Percentiles rank a stretch among this genome's conserved stretches.
Conservation (phyloP, 2,797 vertebrate genomes). For the Poeciliopsis paucimaculata region DNA sequence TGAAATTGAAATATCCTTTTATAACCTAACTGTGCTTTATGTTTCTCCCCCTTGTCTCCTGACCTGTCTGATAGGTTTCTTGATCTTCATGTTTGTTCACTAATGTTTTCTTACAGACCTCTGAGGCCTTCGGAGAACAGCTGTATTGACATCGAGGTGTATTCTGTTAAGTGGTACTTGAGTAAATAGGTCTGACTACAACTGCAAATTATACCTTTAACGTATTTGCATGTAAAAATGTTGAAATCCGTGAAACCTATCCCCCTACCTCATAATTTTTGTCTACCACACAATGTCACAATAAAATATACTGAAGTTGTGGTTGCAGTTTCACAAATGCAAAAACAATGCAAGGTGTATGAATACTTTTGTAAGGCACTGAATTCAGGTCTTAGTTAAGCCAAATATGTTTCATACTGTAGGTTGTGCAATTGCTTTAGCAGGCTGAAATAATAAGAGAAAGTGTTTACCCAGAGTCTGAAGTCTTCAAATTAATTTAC, state of each 20-base stretch:
- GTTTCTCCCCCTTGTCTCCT: neutral
- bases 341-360: neutral
- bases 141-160: neutral
- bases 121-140: neutral
- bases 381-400: slow-evolving; percentile 40
- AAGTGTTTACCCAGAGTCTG: slow-evolving; percentile 30
- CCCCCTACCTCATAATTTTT: neutral
- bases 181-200: neutral
- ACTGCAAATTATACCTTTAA: neutral
- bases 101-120: neutral
- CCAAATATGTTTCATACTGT: slow-evolving; percentile 20
- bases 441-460: slow-evolving; percentile 46
- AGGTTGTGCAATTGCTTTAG: slow-evolving; percentile 27
- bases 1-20: neutral
- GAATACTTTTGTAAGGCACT: neutral
- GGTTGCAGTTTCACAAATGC: neutral
- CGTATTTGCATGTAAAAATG: neutral
- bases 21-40: neutral
- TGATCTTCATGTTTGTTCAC: neutral
- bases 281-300: neutral
- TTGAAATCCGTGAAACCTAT: neutral
- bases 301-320: neutral
- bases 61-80: neutral
- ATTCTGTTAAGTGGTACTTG: neutral
- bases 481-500: slow-evolving; percentile 51